Conservation (phyloP, 2,113 vertebrate genomes). For the Saccopteryx leptura region DNA sequence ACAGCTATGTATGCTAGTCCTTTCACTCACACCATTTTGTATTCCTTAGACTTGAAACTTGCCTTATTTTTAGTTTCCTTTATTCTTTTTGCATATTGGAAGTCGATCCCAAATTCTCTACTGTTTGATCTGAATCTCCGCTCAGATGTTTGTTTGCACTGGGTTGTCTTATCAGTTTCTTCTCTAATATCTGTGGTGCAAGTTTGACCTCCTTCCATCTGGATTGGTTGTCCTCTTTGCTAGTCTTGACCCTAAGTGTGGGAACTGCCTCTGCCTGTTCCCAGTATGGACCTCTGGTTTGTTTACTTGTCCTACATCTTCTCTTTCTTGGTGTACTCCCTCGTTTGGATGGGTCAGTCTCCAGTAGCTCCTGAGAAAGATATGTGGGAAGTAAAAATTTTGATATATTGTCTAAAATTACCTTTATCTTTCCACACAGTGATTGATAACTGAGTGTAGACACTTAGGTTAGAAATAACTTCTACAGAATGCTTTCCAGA, state of each 20-base stretch:
- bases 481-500: neutral
- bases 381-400: neutral
- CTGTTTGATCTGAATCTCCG: neutral
- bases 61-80: neutral
- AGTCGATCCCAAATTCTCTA: conserved; percentile 1
- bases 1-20: neutral
- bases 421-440: neutral
- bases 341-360: neutral
- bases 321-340: conserved; percentile 18
- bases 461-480: conserved; percentile 21
- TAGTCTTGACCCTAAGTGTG: neutral
- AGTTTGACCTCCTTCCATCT: neutral
- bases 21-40: neutral
- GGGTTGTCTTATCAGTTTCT: too few species aligned
- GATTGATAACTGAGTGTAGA: neutral
- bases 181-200: neutral
- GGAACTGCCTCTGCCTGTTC: neutral
- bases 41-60: neutral
- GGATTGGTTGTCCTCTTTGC: neutral
- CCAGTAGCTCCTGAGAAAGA: conserved; percentile 4
- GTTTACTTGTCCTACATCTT: neutral
- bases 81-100: neutral
- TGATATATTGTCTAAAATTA: neutral
- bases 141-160: neutral
- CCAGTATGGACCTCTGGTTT: neutral